Conservation (phyloP, 2,113 vertebrate genomes). For the Mesocricetus auratus region DNA sequence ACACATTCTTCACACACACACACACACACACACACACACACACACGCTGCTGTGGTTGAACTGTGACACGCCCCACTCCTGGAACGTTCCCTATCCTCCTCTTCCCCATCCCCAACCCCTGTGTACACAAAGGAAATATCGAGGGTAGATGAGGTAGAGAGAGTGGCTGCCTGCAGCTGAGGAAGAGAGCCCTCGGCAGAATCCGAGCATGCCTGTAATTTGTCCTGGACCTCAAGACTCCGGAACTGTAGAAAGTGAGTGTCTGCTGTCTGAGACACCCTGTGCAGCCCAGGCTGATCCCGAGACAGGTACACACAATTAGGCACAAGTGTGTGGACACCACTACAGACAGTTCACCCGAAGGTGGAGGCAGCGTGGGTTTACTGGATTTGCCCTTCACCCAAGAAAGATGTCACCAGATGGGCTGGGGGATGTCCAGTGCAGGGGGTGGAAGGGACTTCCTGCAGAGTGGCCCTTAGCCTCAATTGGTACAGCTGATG, state of each 20-base stretch:
- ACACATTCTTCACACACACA: neutral
- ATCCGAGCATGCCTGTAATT: neutral
- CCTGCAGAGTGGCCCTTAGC: neutral
- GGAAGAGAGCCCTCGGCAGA: neutral
- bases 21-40: neutral
- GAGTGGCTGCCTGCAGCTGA: neutral
- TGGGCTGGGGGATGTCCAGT: neutral
- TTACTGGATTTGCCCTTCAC: neutral
- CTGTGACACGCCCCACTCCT: too few relatives aligned
- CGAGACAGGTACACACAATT: neutral
- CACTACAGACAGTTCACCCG: neutral
- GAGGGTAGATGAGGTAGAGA: neutral
- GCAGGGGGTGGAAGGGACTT: too few relatives aligned
- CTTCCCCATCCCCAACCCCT: fast-evolving
- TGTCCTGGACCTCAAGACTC: neutral
- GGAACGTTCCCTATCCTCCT: neutral
- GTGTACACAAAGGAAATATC: neutral
- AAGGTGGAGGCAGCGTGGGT: neutral
- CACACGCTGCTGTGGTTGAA: neutral
- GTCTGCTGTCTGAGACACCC: neutral
- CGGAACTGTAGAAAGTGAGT: neutral
- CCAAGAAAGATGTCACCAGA: neutral
- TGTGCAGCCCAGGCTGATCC: neutral
- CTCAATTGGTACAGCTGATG: neutral
- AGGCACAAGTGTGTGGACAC: neutral